Base-by-base conservation (phyloP, 2,888 invertebrate species). In the Agonopterix subpropinquella region DNA sequence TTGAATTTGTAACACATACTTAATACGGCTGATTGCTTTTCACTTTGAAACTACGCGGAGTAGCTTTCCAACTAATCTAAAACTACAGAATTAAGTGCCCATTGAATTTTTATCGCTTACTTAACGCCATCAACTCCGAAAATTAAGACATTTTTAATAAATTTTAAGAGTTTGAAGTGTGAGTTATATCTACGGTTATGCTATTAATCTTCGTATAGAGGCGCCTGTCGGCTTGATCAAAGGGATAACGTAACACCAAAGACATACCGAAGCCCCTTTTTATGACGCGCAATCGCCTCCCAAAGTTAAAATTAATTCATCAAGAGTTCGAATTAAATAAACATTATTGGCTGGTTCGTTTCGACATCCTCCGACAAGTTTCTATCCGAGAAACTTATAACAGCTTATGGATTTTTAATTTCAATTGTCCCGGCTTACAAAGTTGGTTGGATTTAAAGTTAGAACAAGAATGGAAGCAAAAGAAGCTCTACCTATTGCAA, bases 301-400 rank as follows among this genome's bases (percentile, higher is more conserved):
- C 8, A 59, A 62, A 65, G 62, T 66, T 67, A 53, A 64, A 74
- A 74, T 73, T 72, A 70, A 73, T 73, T 70, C 71, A 63, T 71
- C 65, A 59, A 61, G 64, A 56, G 58, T 50, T 53, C 53, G 55
- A 56, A 63, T 65, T 67, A 57, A 66, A 70, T 65, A 70, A 70
- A 64, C 65, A 66, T 69, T 66, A 63, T 61, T 52, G 55, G 53
- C 47, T 56, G 39, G 39, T 39, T 39, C 39, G 39, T 18, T 47
- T 39, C 46, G 15, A 36, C 47, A 47, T 42, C 41, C 36, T 44
- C 7, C 41, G 11, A 28, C 28, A 28, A 28, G 28, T 7, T 28
- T 28, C 28, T 28, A 28, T 28, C 28, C 28, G 5, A 28, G 28
- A 28, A 28, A 28, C 28, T 28, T 28, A 28, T 28, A 28, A 28